Conservation (phyloP, 2,888 invertebrate species). For the Hedya salicella region DNA sequence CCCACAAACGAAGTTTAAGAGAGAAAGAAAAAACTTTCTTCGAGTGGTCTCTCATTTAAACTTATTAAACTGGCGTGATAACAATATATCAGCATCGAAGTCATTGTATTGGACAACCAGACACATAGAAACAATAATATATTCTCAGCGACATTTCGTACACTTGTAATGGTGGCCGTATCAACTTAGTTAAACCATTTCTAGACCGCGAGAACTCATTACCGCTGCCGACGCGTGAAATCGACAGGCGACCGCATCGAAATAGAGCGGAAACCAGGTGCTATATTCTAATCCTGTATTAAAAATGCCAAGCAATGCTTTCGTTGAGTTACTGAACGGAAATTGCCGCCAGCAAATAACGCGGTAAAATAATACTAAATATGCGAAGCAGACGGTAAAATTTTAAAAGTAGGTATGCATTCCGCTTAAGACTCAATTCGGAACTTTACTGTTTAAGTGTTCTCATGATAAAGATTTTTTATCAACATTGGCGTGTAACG, state of each 20-base stretch:
- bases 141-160: not conserved
- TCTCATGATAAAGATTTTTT: not conserved
- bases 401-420: not conserved
- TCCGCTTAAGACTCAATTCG: slow-evolving; percentile 2
- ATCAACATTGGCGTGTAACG: slow-evolving; percentile 6
- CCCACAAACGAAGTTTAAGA: too few relatives aligned
- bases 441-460: slow-evolving; percentile 5
- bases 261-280: slow-evolving; percentile 23
- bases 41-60: too few relatives aligned
- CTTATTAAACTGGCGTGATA: too few relatives aligned
- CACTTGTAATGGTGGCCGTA: not conserved
- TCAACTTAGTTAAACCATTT: slow-evolving; percentile 17
- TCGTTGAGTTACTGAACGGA: not conserved
- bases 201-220: slow-evolving; percentile 26
- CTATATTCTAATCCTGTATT: not conserved
- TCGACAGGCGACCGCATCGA: slow-evolving; percentile 27
- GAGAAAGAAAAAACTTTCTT: too few relatives aligned
- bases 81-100: too few relatives aligned
- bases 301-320: too few relatives aligned
- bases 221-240: slow-evolving; percentile 24
- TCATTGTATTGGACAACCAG: too few relatives aligned
- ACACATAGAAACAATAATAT: too few relatives aligned
- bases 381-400: too few relatives aligned
- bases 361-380: not conserved
- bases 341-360: not conserved